phyloP scores from a whole-genome alignment of 1,140 invertebrate species.

The Magallana ariakensis region DNA sequence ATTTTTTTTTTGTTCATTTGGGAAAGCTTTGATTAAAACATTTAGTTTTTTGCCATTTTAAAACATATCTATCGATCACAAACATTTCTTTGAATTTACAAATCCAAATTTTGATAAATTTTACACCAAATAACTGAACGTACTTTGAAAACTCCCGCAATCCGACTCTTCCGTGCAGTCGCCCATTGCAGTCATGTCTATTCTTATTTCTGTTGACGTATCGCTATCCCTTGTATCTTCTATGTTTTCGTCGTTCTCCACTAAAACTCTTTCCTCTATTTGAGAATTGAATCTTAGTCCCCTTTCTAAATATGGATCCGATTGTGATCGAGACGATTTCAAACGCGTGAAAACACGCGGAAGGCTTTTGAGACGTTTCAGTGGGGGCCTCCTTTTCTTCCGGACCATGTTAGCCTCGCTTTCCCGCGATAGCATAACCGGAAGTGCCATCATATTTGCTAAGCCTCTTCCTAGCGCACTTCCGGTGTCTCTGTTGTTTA shows the following conservation, averaged over 20 bases:
- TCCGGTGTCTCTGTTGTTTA: background rate
- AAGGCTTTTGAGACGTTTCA: background rate
- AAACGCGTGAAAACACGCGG: background rate
- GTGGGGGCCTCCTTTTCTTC: background rate
- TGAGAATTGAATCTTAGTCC: background rate
- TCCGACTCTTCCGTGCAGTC: background rate
- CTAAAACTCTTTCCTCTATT: background rate
- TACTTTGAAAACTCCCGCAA: slow-evolving; percentile 19
- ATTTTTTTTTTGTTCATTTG: no score
- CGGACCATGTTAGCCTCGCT: background rate
- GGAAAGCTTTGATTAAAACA: no score
- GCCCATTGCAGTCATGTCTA: background rate
- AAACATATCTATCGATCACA: no score
- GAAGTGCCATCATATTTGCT: slow-evolving; percentile 10
- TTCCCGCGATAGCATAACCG: background rate
- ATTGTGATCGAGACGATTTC: background rate
- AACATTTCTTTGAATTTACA: no score
- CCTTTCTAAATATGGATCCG: background rate
- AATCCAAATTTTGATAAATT: no score
- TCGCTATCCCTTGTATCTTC: background rate
- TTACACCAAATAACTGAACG: background rate
- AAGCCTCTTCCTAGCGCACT: background rate
- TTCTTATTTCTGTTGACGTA: background rate
- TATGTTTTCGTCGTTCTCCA: background rate
- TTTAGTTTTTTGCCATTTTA: no score